These are phyloP conservation scores for Ganaspis sp. DNA, from an alignment of 1,140 invertebrate species.

Conservation along the genomic window DNA sequence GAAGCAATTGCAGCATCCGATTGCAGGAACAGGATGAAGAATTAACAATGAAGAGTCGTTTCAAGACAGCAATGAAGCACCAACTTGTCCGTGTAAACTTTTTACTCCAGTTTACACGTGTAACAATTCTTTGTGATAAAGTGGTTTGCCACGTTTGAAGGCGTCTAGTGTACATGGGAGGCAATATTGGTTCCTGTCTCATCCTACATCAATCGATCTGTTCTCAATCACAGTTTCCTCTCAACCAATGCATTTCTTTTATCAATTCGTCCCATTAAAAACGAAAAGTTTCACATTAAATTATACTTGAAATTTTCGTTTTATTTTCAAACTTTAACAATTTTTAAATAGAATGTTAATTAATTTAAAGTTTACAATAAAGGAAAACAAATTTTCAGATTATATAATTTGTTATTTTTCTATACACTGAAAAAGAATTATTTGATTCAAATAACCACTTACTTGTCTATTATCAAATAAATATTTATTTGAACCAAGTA, in stretches of 20 bases:
- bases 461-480: too few species aligned
- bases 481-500: too few species aligned
- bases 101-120: conserved; percentile 13
- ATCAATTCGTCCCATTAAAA: not conserved
- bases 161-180: conserved; percentile 6
- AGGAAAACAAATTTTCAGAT: too few species aligned
- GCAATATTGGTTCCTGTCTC: conserved; percentile 19
- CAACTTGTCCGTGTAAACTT: not conserved
- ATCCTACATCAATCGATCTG: conserved; percentile 6
- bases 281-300: not conserved
- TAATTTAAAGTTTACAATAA: too few species aligned
- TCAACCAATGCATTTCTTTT: conserved; percentile 1
- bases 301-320: not conserved
- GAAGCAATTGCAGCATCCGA: not conserved
- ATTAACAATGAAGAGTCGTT: conserved; percentile 2
- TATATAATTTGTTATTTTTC: too few species aligned
- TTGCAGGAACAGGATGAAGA: not conserved
- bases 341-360: too few species aligned
- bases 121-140: conserved; percentile 1
- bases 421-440: too few species aligned
- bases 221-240: not conserved
- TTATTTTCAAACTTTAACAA: too few species aligned
- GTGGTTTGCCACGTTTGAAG: not conserved
- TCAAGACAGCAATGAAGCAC: not conserved
- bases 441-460: too few species aligned